Conservation (phyloP, 1,140 invertebrate species). For the Choristoneura fumiferana region DNA sequence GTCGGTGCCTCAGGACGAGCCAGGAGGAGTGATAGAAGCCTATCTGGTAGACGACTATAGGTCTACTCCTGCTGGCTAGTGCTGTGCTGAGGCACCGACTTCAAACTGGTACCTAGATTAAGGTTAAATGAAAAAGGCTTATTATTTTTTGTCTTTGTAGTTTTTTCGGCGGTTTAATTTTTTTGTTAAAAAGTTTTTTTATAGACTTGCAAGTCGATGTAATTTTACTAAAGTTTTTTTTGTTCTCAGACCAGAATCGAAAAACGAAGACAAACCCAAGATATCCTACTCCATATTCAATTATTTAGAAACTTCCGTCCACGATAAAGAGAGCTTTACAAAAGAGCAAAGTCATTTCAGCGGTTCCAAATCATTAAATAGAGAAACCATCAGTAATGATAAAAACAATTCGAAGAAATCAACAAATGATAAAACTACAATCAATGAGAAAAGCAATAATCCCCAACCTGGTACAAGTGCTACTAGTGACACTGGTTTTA, state of each 20-base stretch:
- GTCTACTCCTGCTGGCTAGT: too few species aligned
- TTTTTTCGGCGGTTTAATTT: too few species aligned
- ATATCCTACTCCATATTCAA: constrained; percentile 87
- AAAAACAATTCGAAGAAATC: constrained; percentile 19
- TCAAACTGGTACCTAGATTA: too few species aligned
- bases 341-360: constrained; percentile 70
- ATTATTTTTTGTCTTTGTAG: too few species aligned
- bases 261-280: constrained; percentile 78
- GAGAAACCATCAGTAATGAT: background rate
- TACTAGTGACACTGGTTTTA: constrained; percentile 25
- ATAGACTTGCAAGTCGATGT: too few species aligned
- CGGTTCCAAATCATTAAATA: constrained; percentile 55
- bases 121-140: too few species aligned
- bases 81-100: too few species aligned
- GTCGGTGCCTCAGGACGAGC: too few species aligned
- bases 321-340: constrained; percentile 78
- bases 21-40: too few species aligned
- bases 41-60: too few species aligned
- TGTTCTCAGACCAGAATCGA: constrained; percentile 50
- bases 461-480: constrained; percentile 11
- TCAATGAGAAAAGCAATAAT: background rate
- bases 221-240: too few species aligned
- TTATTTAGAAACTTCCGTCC: constrained; percentile 81
- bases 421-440: constrained; percentile 22
- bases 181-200: too few species aligned